phyloP scores from a whole-genome alignment of 1,140 invertebrate genomes.

The Asobara japonica region DNA sequence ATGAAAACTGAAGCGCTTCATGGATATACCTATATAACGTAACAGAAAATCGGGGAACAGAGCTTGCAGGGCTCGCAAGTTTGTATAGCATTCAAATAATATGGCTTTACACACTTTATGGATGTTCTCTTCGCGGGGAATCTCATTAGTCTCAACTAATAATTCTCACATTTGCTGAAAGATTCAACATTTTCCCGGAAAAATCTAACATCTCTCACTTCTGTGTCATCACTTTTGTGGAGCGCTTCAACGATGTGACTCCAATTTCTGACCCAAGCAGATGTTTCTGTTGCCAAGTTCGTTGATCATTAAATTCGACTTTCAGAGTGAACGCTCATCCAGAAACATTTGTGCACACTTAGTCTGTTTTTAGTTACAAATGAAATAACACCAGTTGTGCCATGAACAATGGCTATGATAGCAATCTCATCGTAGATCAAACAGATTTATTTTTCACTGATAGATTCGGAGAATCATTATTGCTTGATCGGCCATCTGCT shows the following conservation, averaged over 20 bases:
- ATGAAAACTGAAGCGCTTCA: too few species aligned
- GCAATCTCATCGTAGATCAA: not conserved
- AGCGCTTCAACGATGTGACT: not conserved
- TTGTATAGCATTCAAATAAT: too few species aligned
- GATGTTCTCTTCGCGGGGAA: not conserved
- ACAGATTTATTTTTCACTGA: slow-evolving; percentile 2
- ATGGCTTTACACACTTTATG: not conserved
- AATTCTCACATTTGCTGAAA: not conserved
- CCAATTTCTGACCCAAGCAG: not conserved
- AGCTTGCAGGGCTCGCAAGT: too few species aligned
- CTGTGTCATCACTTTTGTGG: not conserved
- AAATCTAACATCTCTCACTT: not conserved
- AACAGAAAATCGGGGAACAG: too few species aligned
- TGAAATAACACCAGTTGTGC: not conserved
- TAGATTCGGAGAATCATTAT: not conserved
- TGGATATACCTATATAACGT: too few species aligned
- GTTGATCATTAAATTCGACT: not conserved
- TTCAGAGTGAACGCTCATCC: not conserved
- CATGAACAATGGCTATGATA: not conserved
- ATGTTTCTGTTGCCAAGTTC: not conserved
- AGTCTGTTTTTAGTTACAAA: not conserved
- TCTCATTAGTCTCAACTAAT: not conserved
- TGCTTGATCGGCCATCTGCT: slow-evolving; percentile 18
- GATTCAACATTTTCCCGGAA: not conserved
- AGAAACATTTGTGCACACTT: not conserved